Evolutionary conservation across 1,140 invertebrate genomes (phyloP).

Genomic region (Cryptotermes secundus): DNA sequence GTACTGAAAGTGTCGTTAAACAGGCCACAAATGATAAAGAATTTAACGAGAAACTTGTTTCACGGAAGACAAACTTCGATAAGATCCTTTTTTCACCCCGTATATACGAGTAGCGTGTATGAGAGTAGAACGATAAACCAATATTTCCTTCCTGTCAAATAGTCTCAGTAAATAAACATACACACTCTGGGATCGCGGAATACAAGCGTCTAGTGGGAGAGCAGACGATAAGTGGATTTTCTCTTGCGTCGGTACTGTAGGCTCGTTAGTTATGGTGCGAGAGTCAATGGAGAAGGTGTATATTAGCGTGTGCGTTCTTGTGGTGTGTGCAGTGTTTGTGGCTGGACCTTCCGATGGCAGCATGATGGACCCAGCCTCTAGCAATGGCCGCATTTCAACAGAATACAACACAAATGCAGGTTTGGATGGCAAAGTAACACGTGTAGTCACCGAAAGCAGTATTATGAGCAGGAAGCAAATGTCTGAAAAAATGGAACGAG

Average conservation of each 20-base stretch:
- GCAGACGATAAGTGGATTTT: neutral
- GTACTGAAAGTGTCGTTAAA: too few relatives aligned
- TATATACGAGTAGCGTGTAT: too few relatives aligned
- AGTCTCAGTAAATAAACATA: neutral
- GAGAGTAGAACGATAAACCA: too few relatives aligned
- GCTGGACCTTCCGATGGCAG: neutral
- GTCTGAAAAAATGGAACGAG: neutral
- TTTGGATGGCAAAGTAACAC: neutral
- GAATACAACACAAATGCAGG: neutral
- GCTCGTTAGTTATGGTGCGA: neutral
- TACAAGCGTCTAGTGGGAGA: neutral
- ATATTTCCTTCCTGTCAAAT: neutral
- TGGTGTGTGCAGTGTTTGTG: neutral
- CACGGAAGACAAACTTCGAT: neutral
- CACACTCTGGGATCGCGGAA: neutral
- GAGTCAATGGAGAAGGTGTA: neutral
- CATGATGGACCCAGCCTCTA: neutral
- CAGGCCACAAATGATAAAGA: too few relatives aligned
- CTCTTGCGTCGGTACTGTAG: neutral
- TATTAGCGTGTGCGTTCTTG: neutral
- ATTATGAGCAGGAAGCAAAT: neutral
- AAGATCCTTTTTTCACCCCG: neutral
- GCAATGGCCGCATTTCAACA: neutral
- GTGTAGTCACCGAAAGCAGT: too few relatives aligned
- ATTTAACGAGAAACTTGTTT: too few relatives aligned